Base-by-base conservation (phyloP, 2,888 invertebrate species). In the Amphimallon solstitiale region DNA sequence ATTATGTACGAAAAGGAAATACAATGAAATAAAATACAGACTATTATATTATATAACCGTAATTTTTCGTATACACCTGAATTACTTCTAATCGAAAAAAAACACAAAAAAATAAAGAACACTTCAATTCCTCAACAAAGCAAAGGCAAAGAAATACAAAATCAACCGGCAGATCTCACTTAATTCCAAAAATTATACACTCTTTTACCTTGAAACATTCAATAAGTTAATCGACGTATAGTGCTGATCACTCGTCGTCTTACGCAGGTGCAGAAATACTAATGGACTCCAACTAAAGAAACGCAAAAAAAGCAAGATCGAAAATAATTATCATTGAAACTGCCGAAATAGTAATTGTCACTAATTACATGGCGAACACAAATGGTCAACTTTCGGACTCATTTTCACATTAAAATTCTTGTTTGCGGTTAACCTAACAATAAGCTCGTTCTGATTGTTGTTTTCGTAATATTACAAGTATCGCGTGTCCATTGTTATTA, bases 361-460 rank as follows among this genome's bases (percentile, higher is more conserved):
- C 7, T 48, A 48, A 48, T 48, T 48, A 12, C 48, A 19, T 23
- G 12, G n/a, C 12, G 48, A 48, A 48, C 21, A 12, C 23, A 48
- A 48, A 48, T 48, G 23, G 1, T 48, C 48, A 23, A 23, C 12
- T 48, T 23, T 48, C 48, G 21, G 15, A 23, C 23, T 48, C 23
- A 48, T 23, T 48, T 48, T 48, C 23, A 19, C 21, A 48, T 23
- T 48, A 23, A 48, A 48, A 48, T 48, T 48, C 23, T 12, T 48
- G 48, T 48, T 48, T 48, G 48, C 48, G 48, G 48, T 29, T 23
- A 23, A 12, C 12, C 23, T 9, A 48, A 48, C 48, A 48, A 48
- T 48, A 23, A 21, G 23, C 4, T 48, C 19, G 21, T 7, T 48
- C 23, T 48, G 48, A 48, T 48, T 48, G 48, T 48, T 48, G 48